Evolutionary conservation across 2,888 invertebrate species (phyloP).

Genomic region (Athalia cordata): DNA sequence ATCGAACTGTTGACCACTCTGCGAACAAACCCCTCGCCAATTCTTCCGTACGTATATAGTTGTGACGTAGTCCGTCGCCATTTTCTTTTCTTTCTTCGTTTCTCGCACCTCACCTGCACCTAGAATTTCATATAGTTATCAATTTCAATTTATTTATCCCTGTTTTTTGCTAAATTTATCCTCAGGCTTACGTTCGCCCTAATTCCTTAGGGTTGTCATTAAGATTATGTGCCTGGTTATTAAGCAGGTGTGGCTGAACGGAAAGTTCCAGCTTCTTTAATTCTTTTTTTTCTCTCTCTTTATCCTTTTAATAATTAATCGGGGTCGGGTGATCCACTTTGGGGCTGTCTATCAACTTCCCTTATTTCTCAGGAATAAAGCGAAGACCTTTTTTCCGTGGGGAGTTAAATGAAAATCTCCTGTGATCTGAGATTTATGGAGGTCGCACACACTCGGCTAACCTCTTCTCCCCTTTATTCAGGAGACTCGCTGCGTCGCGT

Average conservation of each 20-base stretch:
- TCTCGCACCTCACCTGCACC: too few relatives aligned
- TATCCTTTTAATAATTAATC: conserved; percentile 24
- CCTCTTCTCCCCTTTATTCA: not conserved
- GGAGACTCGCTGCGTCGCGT: not conserved
- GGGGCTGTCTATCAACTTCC: conserved; percentile 16
- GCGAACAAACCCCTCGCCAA: too few relatives aligned
- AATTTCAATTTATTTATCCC: too few relatives aligned
- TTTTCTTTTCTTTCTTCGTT: too few relatives aligned
- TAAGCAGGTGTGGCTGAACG: not conserved
- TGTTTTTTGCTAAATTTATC: too few relatives aligned
- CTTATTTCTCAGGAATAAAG: conserved; percentile 16
- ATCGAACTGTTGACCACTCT: too few relatives aligned
- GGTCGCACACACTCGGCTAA: conserved; percentile 9
- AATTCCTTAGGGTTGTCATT: too few relatives aligned
- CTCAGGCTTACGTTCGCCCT: too few relatives aligned
- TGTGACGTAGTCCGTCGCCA: too few relatives aligned
- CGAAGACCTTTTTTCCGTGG: conserved; percentile 13
- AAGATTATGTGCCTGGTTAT: not conserved
- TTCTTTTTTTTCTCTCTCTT: not conserved
- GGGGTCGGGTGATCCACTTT: conserved; percentile 16
- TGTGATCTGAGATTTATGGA: conserved; percentile 29
- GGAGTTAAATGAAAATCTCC: conserved; percentile 31
- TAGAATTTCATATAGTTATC: too few relatives aligned
- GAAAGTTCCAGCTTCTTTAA: not conserved
- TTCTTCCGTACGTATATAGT: too few relatives aligned